These are phyloP conservation scores for Cheilosia vulpina DNA, from an alignment of 2,888 invertebrate species.

Conservation along the genomic window DNA sequence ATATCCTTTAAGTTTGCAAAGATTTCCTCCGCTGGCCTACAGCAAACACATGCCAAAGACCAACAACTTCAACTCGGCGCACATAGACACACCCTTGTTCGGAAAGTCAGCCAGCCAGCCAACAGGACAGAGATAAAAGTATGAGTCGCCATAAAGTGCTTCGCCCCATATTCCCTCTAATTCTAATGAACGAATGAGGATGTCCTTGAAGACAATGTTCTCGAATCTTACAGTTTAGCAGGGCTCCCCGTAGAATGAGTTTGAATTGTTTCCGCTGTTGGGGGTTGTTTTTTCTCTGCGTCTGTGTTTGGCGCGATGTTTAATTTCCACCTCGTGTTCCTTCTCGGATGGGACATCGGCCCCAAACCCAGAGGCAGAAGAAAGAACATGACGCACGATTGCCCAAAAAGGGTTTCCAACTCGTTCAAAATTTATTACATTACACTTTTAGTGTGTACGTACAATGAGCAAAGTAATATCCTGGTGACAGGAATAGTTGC, in stretches of 20 bases:
- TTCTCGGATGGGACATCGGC: neutral
- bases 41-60: slow-evolving; percentile 45
- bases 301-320: slow-evolving; percentile 41
- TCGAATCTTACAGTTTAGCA: slow-evolving; percentile 14
- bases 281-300: slow-evolving; percentile 6
- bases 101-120: slow-evolving; percentile 29
- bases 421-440: slow-evolving; percentile 67
- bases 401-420: slow-evolving; percentile 65
- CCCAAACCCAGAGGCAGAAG: slow-evolving; percentile 5
- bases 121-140: slow-evolving; percentile 54
- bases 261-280: slow-evolving; percentile 53
- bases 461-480: slow-evolving; percentile 64
- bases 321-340: slow-evolving; percentile 54
- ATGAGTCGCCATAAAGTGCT: slow-evolving; percentile 63
- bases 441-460: slow-evolving; percentile 51
- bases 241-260: slow-evolving; percentile 24
- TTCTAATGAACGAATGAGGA: slow-evolving; percentile 60
- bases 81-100: slow-evolving; percentile 17
- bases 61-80: slow-evolving; percentile 40
- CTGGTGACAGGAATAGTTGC: slow-evolving; percentile 63
- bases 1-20: slow-evolving; percentile 48
- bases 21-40: slow-evolving; percentile 35
- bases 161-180: slow-evolving; percentile 35
- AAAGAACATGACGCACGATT: slow-evolving; percentile 61
- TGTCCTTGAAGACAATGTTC: slow-evolving; percentile 44